Evolutionary conservation across 92 coral and sea anemone genomes (phyloP).

Genomic region (Porites cylindrica): DNA sequence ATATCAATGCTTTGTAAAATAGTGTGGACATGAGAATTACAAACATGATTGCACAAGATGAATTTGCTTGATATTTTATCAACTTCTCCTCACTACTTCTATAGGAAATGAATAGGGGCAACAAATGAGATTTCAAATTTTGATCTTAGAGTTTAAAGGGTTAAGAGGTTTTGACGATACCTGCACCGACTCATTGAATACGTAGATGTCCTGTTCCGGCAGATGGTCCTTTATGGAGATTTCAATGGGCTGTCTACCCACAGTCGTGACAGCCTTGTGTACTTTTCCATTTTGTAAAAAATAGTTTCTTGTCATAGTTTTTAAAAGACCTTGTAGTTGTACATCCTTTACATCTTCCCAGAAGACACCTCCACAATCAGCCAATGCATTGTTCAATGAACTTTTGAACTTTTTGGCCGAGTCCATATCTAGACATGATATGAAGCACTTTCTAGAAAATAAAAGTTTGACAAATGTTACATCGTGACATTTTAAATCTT

Average conservation of each 20-base stretch:
- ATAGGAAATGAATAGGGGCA: no score
- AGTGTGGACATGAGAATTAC: no score
- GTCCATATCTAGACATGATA: conserved; percentile 38
- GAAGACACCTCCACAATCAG: conserved; percentile 46
- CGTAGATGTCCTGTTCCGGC: conserved; percentile 36
- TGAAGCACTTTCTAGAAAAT: conserved; percentile 39
- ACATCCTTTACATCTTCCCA: conserved; percentile 51
- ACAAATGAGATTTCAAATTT: no score
- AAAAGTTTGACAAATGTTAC: neutral
- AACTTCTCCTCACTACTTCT: no score
- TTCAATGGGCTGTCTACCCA: conserved; percentile 31
- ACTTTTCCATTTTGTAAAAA: conserved; percentile 19
- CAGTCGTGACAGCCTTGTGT: conserved; percentile 32
- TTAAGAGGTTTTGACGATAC: neutral
- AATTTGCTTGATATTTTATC: no score
- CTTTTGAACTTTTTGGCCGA: conserved; percentile 48
- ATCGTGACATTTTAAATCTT: no score
- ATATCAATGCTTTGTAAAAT: no score
- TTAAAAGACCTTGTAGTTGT: conserved; percentile 32
- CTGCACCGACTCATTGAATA: conserved; percentile 43
- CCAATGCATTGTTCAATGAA: conserved; percentile 40
- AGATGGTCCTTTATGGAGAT: conserved; percentile 1
- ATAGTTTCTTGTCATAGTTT: conserved; percentile 26
- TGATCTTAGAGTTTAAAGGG: no score
- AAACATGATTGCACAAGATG: no score